Evolutionary conservation across 64 coral and sea anemone species (phyloP).

Genomic region (Dendronephthya gigantea): DNA sequence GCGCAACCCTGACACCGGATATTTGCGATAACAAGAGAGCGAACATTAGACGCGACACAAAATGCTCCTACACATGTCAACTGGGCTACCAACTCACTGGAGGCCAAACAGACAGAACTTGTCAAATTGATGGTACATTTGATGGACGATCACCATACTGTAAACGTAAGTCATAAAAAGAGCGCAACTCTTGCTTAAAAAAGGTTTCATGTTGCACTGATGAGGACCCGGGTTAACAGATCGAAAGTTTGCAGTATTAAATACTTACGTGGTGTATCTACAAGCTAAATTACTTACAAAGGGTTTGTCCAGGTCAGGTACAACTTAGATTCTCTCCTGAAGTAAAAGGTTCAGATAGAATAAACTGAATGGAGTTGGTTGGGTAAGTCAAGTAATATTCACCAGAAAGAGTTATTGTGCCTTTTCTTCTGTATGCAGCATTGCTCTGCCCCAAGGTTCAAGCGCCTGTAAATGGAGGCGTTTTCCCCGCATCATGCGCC

Average conservation of each 20-base stretch:
- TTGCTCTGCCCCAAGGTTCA: constrained; percentile 49
- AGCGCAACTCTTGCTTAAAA: no score
- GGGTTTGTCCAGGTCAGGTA: no score
- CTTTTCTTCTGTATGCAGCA: constrained; percentile 30
- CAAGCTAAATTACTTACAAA: no score
- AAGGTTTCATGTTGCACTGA: no score
- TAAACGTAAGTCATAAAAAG: constrained; percentile 48
- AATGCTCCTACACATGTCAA: constrained; percentile 65
- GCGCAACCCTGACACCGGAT: constrained; percentile 42
- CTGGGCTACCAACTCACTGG: constrained; percentile 49
- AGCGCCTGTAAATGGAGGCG: constrained; percentile 44
- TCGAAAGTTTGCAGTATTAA: no score
- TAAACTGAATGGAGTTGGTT: no score
- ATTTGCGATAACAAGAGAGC: constrained; percentile 47
- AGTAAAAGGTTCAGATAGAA: no score
- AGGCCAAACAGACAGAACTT: constrained; percentile 36
- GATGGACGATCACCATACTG: constrained; percentile 65
- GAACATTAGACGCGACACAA: constrained; percentile 63
- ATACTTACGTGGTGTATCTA: no score
- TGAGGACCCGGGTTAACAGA: no score
- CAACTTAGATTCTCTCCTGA: no score
- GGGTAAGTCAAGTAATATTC: no score
- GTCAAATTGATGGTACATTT: constrained; percentile 75
- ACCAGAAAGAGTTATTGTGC: no score
- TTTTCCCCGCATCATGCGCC: constrained; percentile 46